Base-by-base conservation (phyloP, 2,888 invertebrate genomes). In the Amphimallon solstitiale region DNA sequence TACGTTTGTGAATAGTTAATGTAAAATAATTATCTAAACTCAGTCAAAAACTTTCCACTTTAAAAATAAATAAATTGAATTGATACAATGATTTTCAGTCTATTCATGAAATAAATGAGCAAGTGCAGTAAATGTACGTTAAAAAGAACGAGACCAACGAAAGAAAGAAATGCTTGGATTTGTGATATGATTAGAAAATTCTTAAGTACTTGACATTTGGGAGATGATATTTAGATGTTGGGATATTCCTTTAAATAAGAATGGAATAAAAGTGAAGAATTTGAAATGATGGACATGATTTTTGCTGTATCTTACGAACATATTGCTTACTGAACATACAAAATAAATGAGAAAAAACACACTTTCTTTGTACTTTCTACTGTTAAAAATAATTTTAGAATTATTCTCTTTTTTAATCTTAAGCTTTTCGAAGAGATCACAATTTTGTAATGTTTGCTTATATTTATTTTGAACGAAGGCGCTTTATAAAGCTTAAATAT, bases 21-120 rank as follows among this genome's bases (percentile, higher is more conserved):
- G 49, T 56, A 64, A 64, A 64, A 45, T 45, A 64, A 29, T 21
- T 64, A 64, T 7, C 38, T 51, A 63, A 77, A 77, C 77, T 80
- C 79, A 80, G 79, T 80, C 79, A 72, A 75, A 60, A 51, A 40
- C 46, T 61, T 56, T 63, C 69, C 52, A 72, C 70, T 75, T 62
- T 72, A 75, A 76, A 72, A 78, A 76, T 77, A 75, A 74, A 75
- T 74, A 66, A 51, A 70, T 74, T 74, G 73, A 77, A 70, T 73
- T 73, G 73, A 75, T 65, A 29, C 5, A 63, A 63, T 67, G 67
- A 65, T 73, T 69, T 76, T 80, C 80, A 80, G 80, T 80, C 80
- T 79, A 77, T 76, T 66, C 72, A 69, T 71, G 70, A 76, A 73
- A 70, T 71, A 71, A 68, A 73, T 74, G 73, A 73, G 72, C 72